These are phyloP conservation scores for Andrena hattorfiana DNA, from an alignment of 2,888 invertebrate species.

Conservation along the genomic window DNA sequence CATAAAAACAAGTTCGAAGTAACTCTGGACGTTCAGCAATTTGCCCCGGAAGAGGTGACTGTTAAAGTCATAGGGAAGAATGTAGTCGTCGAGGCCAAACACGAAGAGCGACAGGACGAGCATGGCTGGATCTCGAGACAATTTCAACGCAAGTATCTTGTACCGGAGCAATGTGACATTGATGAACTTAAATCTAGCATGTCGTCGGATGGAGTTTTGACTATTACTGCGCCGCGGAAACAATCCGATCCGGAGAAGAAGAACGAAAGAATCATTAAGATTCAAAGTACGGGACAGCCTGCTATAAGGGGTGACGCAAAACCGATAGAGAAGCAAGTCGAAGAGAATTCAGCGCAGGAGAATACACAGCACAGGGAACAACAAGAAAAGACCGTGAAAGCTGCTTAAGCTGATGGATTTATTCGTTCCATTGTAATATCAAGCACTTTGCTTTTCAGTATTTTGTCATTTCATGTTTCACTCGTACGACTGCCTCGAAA, in stretches of 20 bases:
- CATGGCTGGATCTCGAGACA: slow-evolving; percentile 93
- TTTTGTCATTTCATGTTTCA: neutral
- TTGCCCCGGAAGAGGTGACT: slow-evolving; percentile 90
- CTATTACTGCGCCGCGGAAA: slow-evolving; percentile 90
- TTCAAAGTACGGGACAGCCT: slow-evolving; percentile 57
- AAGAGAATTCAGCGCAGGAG: slow-evolving; percentile 37
- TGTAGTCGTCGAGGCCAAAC: slow-evolving; percentile 92
- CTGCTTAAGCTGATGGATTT: slow-evolving; percentile 57
- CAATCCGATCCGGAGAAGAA: slow-evolving; percentile 70
- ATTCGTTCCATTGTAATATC: neutral
- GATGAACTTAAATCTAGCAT: slow-evolving; percentile 91
- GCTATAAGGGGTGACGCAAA: slow-evolving; percentile 28
- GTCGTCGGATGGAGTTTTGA: slow-evolving; percentile 93
- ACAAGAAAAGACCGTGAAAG: slow-evolving; percentile 69
- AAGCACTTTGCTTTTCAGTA: neutral
- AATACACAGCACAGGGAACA: slow-evolving; percentile 52
- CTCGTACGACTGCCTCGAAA: neutral
- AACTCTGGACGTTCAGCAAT: slow-evolving; percentile 91
- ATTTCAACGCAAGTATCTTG: slow-evolving; percentile 90
- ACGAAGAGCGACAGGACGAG: slow-evolving; percentile 92
- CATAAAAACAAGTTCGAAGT: slow-evolving; percentile 90
- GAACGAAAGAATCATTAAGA: slow-evolving; percentile 57
- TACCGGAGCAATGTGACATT: slow-evolving; percentile 89
- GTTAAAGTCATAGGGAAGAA: slow-evolving; percentile 88
- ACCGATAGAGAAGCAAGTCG: slow-evolving; percentile 37